Conservation (phyloP, 2,888 invertebrate species). For the Morpho achilles region DNA sequence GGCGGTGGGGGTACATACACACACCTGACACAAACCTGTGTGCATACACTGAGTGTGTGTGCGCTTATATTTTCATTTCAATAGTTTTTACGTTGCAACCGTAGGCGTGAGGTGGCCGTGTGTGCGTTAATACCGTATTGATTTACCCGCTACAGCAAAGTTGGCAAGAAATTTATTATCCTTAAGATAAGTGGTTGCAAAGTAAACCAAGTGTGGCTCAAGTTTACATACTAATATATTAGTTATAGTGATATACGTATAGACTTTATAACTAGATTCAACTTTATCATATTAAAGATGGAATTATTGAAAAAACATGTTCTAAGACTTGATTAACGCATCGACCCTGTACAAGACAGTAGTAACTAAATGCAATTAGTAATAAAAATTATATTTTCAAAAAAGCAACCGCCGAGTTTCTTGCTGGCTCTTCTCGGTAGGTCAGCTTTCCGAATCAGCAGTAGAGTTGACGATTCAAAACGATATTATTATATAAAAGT, state of each 20-base stretch:
- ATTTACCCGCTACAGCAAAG: slow-evolving; percentile 56
- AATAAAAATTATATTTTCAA: no score
- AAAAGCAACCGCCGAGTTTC: no score
- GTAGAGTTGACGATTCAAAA: neutral
- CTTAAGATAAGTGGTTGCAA: slow-evolving; percentile 42
- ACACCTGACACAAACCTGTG: slow-evolving; percentile 50
- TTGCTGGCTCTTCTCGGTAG: no score
- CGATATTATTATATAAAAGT: no score
- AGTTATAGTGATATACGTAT: no score
- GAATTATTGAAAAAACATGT: no score
- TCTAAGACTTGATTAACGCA: no score
- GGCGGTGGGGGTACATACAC: slow-evolving; percentile 43
- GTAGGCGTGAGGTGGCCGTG: slow-evolving; percentile 52
- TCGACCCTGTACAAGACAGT: no score
- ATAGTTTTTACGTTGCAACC: slow-evolving; percentile 71
- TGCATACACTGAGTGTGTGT: slow-evolving; percentile 46
- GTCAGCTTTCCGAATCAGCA: no score
- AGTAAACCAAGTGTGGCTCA: slow-evolving; percentile 10
- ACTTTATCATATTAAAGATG: no score
- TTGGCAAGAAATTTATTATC: slow-evolving; percentile 66
- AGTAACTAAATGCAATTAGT: no score
- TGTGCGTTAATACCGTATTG: slow-evolving; percentile 76
- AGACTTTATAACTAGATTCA: no score
- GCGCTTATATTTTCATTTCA: slow-evolving; percentile 74
- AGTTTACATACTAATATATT: slow-evolving; percentile 1